Percentiles rank a stretch among this genome's conserved stretches.
phyloP scores from a whole-genome alignment of 30 jellyfish, hydroid and myxozoan genomes.

The Aurelia aurita region DNA sequence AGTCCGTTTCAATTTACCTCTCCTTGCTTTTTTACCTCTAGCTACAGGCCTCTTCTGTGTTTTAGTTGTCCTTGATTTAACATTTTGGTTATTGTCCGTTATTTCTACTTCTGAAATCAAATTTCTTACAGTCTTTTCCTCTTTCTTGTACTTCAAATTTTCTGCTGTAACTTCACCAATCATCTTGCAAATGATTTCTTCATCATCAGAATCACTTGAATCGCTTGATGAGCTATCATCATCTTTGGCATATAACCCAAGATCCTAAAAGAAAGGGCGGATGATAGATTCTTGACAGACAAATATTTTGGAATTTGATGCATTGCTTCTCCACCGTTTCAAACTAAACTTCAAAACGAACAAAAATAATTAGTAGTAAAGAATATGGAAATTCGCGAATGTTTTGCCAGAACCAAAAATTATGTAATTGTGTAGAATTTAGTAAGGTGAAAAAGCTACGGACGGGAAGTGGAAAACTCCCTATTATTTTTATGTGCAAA shows the following conservation, averaged over 20 bases:
- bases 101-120: conserved; percentile 29
- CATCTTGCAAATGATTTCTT: conserved; percentile 47
- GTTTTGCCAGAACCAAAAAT: too few relatives aligned
- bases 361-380: too few relatives aligned
- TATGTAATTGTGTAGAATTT: too few relatives aligned
- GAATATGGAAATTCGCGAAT: too few relatives aligned
- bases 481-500: too few relatives aligned
- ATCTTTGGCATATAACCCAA: conserved; percentile 47
- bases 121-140: background rate
- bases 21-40: background rate
- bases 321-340: too few relatives aligned
- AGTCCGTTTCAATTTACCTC: background rate
- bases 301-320: background rate
- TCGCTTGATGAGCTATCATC: conserved; percentile 46
- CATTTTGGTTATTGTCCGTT: conserved; percentile 8
- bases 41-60: too few relatives aligned
- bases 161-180: conserved; percentile 44
- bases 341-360: too few relatives aligned
- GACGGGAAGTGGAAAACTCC: too few relatives aligned
- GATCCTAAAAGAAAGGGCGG: conserved; percentile 12
- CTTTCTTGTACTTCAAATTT: conserved; percentile 7
- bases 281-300: background rate
- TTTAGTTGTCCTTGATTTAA: background rate
- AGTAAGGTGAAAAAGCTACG: too few relatives aligned
- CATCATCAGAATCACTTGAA: conserved; percentile 49